Conservation (phyloP, 2,113 vertebrate genomes). For the Epinephelus fuscoguttatus region DNA sequence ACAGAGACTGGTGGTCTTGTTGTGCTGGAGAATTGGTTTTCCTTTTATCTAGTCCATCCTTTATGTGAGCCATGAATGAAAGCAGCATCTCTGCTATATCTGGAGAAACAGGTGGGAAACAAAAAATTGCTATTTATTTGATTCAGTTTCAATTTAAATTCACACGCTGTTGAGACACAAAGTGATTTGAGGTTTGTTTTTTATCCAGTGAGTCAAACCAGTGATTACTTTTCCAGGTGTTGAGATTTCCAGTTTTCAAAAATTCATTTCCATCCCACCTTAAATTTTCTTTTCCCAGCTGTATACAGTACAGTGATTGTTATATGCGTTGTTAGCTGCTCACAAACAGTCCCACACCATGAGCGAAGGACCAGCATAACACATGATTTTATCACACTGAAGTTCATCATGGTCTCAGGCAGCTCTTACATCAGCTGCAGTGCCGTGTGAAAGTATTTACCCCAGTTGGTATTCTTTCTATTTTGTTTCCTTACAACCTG, state of each 20-base stretch:
- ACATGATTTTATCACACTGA: too few species aligned
- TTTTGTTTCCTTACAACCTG: too few species aligned
- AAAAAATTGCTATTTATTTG: neutral
- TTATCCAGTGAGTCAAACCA: neutral
- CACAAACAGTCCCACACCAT: too few species aligned
- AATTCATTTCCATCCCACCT: neutral
- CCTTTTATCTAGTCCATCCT: neutral
- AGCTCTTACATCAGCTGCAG: too few species aligned
- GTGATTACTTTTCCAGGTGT: slow-evolving; percentile 1
- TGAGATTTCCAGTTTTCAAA: neutral
- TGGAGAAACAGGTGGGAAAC: neutral
- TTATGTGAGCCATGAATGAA: neutral
- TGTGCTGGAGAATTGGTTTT: neutral
- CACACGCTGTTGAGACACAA: too few species aligned
- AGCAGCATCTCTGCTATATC: neutral
- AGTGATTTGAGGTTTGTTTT: neutral
- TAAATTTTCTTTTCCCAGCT: neutral
- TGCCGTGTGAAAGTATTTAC: too few species aligned
- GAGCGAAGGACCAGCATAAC: too few species aligned
- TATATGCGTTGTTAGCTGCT: too few species aligned
- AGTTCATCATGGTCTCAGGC: too few species aligned
- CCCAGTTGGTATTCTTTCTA: too few species aligned
- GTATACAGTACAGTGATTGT: neutral
- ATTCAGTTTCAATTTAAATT: too few species aligned
- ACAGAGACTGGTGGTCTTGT: neutral